Evolutionary conservation across 2,888 invertebrate genomes (phyloP), one percentile per base, ranked within the genome.

Genomic region (Spisula subtruncata): DNA sequence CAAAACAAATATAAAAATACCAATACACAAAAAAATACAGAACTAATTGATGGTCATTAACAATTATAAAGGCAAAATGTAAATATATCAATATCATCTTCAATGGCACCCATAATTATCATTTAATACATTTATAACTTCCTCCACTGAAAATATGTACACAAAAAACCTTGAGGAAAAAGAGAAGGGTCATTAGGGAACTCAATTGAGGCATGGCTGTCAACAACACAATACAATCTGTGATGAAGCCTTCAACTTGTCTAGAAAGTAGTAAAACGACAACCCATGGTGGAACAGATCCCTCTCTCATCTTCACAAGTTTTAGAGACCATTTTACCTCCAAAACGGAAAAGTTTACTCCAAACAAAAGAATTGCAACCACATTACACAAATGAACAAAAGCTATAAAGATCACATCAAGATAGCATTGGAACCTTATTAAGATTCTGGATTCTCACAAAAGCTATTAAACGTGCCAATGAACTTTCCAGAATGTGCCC

Each of bases 391-490:
- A 66, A 66, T 66, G 25, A 25, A 66, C 25, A 12, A 60, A 18
- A 66, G 25, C 2, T 10, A 66, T 10, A n/a, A 12, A 66, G 60
- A 25, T 66, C 25, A 66, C 20, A n/a, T 5, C 25, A 66, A 66
- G 25, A 66, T 66, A 66, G 60, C 25, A 66, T 25, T 66, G 25
- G n/a, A 25, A 66, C 60, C 60, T 25, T 66, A 66, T 66, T 66
- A 66, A 66, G 60, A 66, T 66, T 66, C 60, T 66, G 25, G 56
- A 66, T 25, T 66, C 60, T 66, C 60, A 66, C 25, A 25, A n/a
- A 10, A 25, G 60, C 60, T 66, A 66, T 66, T 66, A 66, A 66
- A 66, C n/a, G 60, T 66, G 60, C n/a, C 60, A n/a, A 66, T 66
- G 60, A 25, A 25, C n/a, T 25, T 25, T 66, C 60, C 60, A n/a